Evolutionary conservation across 2,888 invertebrate genomes (phyloP).

Genomic region (Vesta saturnalis): DNA sequence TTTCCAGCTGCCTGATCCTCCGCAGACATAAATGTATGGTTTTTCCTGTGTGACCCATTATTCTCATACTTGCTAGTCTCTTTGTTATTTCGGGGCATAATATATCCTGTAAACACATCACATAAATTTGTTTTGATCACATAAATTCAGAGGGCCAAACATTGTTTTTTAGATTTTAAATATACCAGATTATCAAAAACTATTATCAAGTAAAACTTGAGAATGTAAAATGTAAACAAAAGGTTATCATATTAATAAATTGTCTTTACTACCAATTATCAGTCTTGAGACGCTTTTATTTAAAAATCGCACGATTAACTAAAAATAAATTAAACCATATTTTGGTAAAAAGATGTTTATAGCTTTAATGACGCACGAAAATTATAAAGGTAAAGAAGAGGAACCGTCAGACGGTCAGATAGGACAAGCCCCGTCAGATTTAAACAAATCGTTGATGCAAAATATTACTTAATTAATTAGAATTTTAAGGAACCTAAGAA

Average conservation of each 20-base stretch:
- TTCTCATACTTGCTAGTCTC: slow-evolving; percentile 84
- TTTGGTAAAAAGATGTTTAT: slow-evolving; percentile 21
- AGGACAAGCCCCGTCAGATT: slow-evolving; percentile 30
- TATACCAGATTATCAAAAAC: slow-evolving; percentile 14
- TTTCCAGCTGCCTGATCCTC: slow-evolving; percentile 94
- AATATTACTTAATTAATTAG: slow-evolving; percentile 1
- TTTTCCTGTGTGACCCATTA: slow-evolving; percentile 77
- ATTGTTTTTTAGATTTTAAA: slow-evolving; percentile 13
- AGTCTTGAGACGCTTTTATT: slow-evolving; percentile 11
- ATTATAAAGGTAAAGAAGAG: slow-evolving; percentile 47
- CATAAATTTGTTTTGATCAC: slow-evolving; percentile 27
- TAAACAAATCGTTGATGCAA: not conserved
- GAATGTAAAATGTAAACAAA: slow-evolving; percentile 26
- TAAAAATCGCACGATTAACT: slow-evolving; percentile 11
- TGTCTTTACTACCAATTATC: slow-evolving; percentile 15
- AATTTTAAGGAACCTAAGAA: slow-evolving; percentile 18
- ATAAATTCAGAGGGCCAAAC: slow-evolving; percentile 40
- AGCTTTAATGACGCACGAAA: slow-evolving; percentile 47
- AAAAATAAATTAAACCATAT: slow-evolving; percentile 12
- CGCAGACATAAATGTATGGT: slow-evolving; percentile 91
- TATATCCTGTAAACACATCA: slow-evolving; percentile 57
- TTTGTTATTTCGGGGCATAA: slow-evolving; percentile 72
- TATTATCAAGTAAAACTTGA: not conserved
- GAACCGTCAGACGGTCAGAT: slow-evolving; percentile 43
- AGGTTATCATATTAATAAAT: slow-evolving; percentile 21